Evolutionary conservation across 2,113 vertebrate species (phyloP), one percentile per base, ranked within the genome.

Genomic region (Meleagris gallopavo): DNA sequence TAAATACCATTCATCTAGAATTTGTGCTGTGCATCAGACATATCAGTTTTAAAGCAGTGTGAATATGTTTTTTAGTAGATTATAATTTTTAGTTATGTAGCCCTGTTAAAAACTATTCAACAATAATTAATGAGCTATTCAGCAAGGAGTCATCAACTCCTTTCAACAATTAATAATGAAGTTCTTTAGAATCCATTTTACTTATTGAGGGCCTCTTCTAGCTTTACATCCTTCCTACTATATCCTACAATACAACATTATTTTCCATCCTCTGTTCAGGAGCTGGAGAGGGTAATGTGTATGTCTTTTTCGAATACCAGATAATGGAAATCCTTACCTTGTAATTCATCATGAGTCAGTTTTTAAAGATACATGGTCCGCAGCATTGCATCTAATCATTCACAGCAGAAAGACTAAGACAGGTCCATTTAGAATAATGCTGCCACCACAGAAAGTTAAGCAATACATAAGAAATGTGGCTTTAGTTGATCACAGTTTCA

Each of bases 11-110:
- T 77, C 64, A 24, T 15, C 25, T 83, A 75, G 86, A 87, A 71
- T 78, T 50, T 89, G 24, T 73, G 13, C n/a, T 43, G 48, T 82
- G 24, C 27, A 27, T 90, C 40, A 81, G 19, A 91, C 1, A 0
- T 10, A 18, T 38, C 45, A n/a, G 34, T 94, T 93, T 94, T 54
- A 29, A 52, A 30, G 50, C 27, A 15, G 78, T 48, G 79, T 14
- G 30, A 41, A 76, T 73, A 34, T 79, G 24, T 85, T 73, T 89
- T 93, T 71, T 79, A 89, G 45, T 45, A 52, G 40, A 87, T 83
- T 62, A 58, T 69, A 50, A 36, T 73, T 93, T 84, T 88, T 84
- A 73, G 93, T 91, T 83, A 88, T 5, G 8, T 88, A 86, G 76
- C 41, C 16, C 32, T 64, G 6, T 32, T 93, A 24, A 73, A 32